Base-by-base conservation (phyloP, 2,797 vertebrate genomes). In the Poeciliopsis gracilis region DNA sequence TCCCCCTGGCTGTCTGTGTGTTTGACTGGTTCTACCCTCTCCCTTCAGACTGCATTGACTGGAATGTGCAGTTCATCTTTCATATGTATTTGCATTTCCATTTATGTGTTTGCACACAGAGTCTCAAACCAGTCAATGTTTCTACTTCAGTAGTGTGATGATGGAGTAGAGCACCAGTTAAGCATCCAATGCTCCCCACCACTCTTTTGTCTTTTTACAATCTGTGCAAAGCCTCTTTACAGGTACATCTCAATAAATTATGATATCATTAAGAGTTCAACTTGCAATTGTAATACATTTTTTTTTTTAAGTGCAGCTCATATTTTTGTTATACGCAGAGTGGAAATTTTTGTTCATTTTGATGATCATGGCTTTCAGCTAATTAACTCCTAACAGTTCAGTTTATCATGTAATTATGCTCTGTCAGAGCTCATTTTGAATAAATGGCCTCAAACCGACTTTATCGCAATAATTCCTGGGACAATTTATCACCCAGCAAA, bases 81-180 rank as follows among this genome's bases (percentile, higher is more conserved):
- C 71, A 77, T 87, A 79, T 84, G 85, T 89, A 86, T 81, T 81
- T 88, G 86, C 92, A 90, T 77, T 86, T 86, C 84, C 84, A 88
- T 93, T 73, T 82, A 72, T 85, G 57, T 91, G 82, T 90, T 75
- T 72, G 81, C 71, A 88, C 80, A 86, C 82, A 87, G 86, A 85
- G 83, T 89, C 85, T 88, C 72, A 77, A 93, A 78, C 74, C 90
- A 90, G 87, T 92, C 89, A 87, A 73, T 92, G 91, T 92, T 86
- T 82, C 86, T 80, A 85, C 43, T 86, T 84, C 87, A 87, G 84
- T 92, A 91, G 91, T 94, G 92, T 94, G 91, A 92, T 93, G 89
- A 91, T 90, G 88, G 87, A 92, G 77, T 93, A 90, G 83, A 90
- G 20, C 92, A 94, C 92, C 8, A 72, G 77, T 90, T 90, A 90